A percentile compares a stretch with the other conserved stretches of the same genome.
phyloP scores from a whole-genome alignment of 2,888 invertebrate genomes.

The Empis stercorea region DNA sequence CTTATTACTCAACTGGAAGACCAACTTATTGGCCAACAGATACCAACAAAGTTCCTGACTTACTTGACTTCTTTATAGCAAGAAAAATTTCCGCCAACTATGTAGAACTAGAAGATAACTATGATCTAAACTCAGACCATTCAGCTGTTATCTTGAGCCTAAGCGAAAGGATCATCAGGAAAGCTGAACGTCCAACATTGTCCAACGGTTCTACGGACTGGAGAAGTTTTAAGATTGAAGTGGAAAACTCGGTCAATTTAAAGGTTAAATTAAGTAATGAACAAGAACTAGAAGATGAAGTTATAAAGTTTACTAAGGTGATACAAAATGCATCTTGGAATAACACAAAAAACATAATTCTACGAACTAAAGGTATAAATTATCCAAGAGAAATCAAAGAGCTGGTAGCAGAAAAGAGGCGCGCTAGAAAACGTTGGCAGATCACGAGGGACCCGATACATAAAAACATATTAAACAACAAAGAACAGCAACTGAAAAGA shows the following conservation, averaged over 20 bases:
- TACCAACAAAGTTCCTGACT: constrained; percentile 1
- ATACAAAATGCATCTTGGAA: background rate
- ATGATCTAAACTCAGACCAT: constrained; percentile 4
- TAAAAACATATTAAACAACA: background rate
- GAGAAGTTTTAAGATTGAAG: background rate
- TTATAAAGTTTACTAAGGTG: background rate
- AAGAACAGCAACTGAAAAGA: background rate
- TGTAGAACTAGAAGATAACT: background rate
- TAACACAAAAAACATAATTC: background rate
- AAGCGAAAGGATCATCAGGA: background rate
- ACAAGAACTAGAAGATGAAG: background rate
- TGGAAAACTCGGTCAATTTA: background rate
- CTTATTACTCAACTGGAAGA: background rate
- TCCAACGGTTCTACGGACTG: background rate
- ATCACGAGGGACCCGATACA: background rate
- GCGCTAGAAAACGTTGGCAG: background rate
- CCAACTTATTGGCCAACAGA: constrained; percentile 3
- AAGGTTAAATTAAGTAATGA: background rate
- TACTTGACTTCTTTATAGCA: constrained; percentile 1
- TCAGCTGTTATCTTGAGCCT: background rate
- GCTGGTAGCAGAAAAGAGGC: background rate
- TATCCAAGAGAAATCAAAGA: background rate
- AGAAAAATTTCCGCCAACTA: background rate
- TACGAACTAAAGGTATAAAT: too few relatives aligned
- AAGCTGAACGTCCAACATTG: background rate